Percentiles rank a stretch among this genome's conserved stretches.
Conservation (phyloP, 2,113 vertebrate species). For the Uropsilus gracilis region DNA sequence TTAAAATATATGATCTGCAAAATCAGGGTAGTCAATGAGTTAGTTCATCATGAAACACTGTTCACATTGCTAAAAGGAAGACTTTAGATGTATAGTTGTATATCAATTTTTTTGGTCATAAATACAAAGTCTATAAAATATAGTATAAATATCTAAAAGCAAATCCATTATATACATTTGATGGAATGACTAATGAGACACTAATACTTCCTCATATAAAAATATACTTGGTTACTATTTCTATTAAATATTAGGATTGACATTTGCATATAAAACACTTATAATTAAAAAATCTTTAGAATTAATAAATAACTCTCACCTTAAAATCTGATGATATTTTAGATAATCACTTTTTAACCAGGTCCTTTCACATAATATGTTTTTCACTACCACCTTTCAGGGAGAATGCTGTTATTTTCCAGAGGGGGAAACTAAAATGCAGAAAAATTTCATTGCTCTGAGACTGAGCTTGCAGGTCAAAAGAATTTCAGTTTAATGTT, state of each 20-base stretch:
- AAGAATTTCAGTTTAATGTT: neutral
- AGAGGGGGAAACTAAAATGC: neutral
- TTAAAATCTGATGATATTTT: neutral
- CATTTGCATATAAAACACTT: constrained; percentile 17
- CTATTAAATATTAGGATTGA: neutral
- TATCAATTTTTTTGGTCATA: neutral
- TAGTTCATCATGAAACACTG: neutral
- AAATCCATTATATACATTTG: neutral
- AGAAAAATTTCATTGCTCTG: neutral
- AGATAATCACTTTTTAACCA: neutral
- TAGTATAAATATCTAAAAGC: neutral
- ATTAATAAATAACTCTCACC: neutral
- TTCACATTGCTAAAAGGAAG: neutral
- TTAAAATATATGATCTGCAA: constrained; percentile 44
- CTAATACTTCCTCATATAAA: neutral
- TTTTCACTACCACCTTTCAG: neutral
- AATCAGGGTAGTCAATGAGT: neutral
- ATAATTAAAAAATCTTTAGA: too few species aligned
- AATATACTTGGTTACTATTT: neutral
- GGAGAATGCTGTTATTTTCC: neutral
- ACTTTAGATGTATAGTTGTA: accelerated
- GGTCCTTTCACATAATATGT: neutral
- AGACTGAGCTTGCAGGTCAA: neutral
- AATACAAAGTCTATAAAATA: neutral
- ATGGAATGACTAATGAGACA: neutral